Evolutionary conservation across 2,888 invertebrate genomes (phyloP).

Genomic region (Corythucha ciliata): DNA sequence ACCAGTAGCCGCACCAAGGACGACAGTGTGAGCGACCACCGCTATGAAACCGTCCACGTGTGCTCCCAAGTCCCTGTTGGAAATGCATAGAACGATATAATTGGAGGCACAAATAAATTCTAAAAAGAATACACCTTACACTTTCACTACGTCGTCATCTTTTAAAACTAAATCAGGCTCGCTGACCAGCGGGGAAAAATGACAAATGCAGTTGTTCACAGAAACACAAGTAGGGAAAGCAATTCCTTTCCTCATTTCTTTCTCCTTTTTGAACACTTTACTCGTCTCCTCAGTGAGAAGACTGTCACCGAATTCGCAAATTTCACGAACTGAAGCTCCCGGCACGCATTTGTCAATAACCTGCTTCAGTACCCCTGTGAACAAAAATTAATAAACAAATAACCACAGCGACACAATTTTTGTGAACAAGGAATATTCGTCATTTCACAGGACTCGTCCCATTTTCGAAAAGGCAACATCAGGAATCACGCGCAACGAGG

Average conservation of each 20-base stretch:
- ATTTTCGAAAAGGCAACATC: too few species aligned
- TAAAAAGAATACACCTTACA: constrained; percentile 40
- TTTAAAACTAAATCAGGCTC: constrained; percentile 80
- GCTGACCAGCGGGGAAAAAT: constrained; percentile 91
- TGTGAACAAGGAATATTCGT: too few species aligned
- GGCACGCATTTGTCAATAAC: constrained; percentile 77
- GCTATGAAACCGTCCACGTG: constrained; percentile 99
- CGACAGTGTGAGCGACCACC: constrained; percentile 91
- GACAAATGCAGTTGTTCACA: constrained; percentile 98
- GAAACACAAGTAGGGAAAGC: constrained; percentile 99
- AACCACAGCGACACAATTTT: too few species aligned
- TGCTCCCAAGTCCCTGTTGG: constrained; percentile 81
- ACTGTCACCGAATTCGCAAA: constrained; percentile 88
- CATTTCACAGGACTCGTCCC: too few species aligned
- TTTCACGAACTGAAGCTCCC: constrained; percentile 79
- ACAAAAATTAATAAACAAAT: too few species aligned
- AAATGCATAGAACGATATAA: background rate
- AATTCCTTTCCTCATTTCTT: constrained; percentile 94
- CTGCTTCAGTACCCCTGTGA: constrained; percentile 79
- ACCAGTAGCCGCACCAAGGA: constrained; percentile 68
- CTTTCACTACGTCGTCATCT: constrained; percentile 91
- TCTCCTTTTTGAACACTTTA: constrained; percentile 97
- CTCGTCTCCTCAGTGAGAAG: constrained; percentile 81
- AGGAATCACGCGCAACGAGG: too few species aligned
- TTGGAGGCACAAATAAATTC: background rate